phyloP scores from a whole-genome alignment of 1,140 invertebrate species.

The Macrostomum lignano region DNA sequence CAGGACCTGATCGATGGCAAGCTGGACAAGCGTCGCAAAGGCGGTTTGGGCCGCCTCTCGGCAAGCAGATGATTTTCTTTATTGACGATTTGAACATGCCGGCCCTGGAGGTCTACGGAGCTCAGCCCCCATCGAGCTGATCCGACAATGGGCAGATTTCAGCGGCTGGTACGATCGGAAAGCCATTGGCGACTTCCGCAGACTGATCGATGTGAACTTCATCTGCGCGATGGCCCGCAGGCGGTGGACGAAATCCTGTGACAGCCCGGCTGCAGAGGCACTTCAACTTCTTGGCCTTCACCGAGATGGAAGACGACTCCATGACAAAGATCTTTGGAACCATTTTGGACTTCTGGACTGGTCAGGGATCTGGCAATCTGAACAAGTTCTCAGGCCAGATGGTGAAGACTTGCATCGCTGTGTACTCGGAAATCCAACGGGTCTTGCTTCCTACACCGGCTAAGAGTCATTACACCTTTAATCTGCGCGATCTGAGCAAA shows the following conservation, averaged over 20 bases:
- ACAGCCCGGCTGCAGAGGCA: constrained; percentile 22
- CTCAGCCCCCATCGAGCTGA: constrained; percentile 25
- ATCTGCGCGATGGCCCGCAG: constrained; percentile 27
- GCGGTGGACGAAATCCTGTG: constrained; percentile 26
- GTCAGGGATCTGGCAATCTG: constrained; percentile 10
- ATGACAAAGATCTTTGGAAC: constrained; percentile 41
- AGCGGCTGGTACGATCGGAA: constrained; percentile 39
- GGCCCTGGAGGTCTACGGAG: constrained; percentile 25
- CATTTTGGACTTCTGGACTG: constrained; percentile 39
- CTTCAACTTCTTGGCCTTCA: constrained; percentile 27
- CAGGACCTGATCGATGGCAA: constrained; percentile 29
- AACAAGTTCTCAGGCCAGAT: constrained; percentile 20
- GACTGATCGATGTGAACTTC: constrained; percentile 38
- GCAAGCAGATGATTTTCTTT: constrained; percentile 27
- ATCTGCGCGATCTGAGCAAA: constrained; percentile 27
- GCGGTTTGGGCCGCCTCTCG: constrained; percentile 27
- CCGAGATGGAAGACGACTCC: constrained; percentile 41
- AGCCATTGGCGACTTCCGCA: constrained; percentile 44
- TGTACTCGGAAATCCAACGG: constrained; percentile 35
- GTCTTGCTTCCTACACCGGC: constrained; percentile 26
- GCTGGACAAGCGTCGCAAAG: constrained; percentile 28
- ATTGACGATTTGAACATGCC: constrained; percentile 30
- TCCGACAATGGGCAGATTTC: constrained; percentile 27
- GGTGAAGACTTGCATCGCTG: constrained; percentile 33
- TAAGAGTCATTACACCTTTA: constrained; percentile 29